A percentile compares a stretch with the other conserved stretches of the same genome.
Evolutionary conservation across 2,888 invertebrate genomes (phyloP).

Genomic region (Clivina fossor): DNA sequence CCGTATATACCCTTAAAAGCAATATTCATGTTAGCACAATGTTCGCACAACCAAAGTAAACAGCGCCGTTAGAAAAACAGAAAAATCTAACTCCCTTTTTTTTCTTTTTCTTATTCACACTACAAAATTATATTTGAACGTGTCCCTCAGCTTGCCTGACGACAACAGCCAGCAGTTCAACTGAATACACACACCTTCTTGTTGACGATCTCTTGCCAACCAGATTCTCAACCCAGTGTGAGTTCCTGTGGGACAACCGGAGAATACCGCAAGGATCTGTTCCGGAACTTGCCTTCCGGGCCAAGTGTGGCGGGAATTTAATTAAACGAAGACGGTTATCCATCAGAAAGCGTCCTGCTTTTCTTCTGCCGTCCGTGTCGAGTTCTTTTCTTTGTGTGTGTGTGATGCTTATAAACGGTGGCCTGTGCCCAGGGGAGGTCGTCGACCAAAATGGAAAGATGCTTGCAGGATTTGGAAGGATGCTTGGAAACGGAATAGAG

Average conservation of each 20-base stretch:
- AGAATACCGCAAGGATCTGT: not conserved
- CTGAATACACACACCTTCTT: too few species aligned
- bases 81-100: not conserved
- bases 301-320: slow-evolving; percentile 47
- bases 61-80: not conserved
- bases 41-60: not conserved
- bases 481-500: slow-evolving; percentile 39
- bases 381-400: too few species aligned
- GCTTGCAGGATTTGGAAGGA: not conserved
- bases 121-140: not conserved
- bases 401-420: too few species aligned
- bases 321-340: slow-evolving; percentile 47
- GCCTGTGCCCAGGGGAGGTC: slow-evolving; percentile 1
- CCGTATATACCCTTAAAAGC: too few species aligned
- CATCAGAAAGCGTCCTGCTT: slow-evolving; percentile 45
- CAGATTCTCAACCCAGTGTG: too few species aligned
- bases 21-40: too few species aligned
- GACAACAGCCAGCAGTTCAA: too few species aligned
- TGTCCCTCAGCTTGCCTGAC: not conserved
- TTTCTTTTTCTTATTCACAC: not conserved
- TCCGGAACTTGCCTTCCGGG: slow-evolving; percentile 33
- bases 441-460: not conserved
- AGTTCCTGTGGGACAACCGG: not conserved
- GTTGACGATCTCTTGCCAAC: too few species aligned
- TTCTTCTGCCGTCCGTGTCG: too few species aligned